Evolutionary conservation across 2,113 vertebrate genomes (phyloP).

Genomic region (Burhinus bistriatus): DNA sequence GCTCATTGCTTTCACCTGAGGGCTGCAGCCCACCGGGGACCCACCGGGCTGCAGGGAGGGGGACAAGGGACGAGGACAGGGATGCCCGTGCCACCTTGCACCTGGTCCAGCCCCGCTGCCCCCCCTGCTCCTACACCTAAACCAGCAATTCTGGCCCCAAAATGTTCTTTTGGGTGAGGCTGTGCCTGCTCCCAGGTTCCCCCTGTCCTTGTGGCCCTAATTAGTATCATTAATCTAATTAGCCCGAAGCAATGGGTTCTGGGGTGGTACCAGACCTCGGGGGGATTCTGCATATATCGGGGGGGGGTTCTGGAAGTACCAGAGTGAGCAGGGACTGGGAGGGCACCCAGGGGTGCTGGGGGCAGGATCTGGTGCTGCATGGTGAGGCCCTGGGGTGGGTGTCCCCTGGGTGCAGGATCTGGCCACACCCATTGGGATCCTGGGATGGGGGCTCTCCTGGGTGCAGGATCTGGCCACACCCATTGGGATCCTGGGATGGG

Average conservation of each 20-base stretch:
- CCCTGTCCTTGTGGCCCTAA: neutral
- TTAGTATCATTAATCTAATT: neutral
- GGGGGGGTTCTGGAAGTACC: too few relatives aligned
- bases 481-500: too few relatives aligned
- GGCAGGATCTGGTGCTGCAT: fast-evolving
- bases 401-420: neutral
- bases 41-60: fast-evolving
- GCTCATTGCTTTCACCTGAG: neutral
- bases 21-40: neutral
- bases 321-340: neutral
- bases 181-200: fast-evolving
- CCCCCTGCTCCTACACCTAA: fast-evolving
- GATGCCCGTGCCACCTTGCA: fast-evolving
- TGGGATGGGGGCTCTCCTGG: too few relatives aligned
- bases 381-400: too few relatives aligned
- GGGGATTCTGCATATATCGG: neutral
- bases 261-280: neutral
- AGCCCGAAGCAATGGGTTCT: fast-evolving
- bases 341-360: neutral
- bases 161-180: neutral
- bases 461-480: too few relatives aligned
- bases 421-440: neutral
- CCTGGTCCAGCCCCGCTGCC: fast-evolving
- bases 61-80: neutral
- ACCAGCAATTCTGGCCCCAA: neutral